Percentiles rank a stretch among this genome's conserved stretches.
Evolutionary conservation across 2,888 invertebrate genomes (phyloP).

Genomic region (Lasioglossum vierecki): DNA sequence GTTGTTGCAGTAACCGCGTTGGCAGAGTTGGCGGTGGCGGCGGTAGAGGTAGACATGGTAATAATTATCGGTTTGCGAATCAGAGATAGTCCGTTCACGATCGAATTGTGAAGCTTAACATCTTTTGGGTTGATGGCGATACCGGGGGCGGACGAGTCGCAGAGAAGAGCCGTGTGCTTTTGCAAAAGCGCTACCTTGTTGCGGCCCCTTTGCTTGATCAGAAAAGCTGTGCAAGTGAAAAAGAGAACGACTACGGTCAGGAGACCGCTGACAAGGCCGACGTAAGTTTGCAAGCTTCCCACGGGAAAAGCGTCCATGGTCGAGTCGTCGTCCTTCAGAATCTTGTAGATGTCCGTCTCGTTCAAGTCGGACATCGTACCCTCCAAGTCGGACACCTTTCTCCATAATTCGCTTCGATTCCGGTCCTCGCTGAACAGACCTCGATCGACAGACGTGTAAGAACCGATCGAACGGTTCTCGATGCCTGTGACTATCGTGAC

Average conservation of each 20-base stretch:
- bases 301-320: slow-evolving; percentile 86
- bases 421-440: slow-evolving; percentile 8
- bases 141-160: slow-evolving; percentile 85
- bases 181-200: slow-evolving; percentile 87
- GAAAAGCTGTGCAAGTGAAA: slow-evolving; percentile 87
- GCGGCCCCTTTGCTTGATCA: slow-evolving; percentile 88
- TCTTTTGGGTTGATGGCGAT: slow-evolving; percentile 87
- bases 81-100: slow-evolving; percentile 84
- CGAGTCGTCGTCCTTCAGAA: slow-evolving; percentile 71
- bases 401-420: slow-evolving; percentile 47
- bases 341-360: slow-evolving; percentile 73
- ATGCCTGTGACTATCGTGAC: slow-evolving; percentile 59
- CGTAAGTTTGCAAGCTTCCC: slow-evolving; percentile 85
- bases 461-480: slow-evolving; percentile 58
- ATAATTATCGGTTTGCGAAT: slow-evolving; percentile 42
- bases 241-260: slow-evolving; percentile 88
- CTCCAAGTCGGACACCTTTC: slow-evolving; percentile 20
- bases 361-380: slow-evolving; percentile 60
- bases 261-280: slow-evolving; percentile 87
- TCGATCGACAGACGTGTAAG: slow-evolving; percentile 6
- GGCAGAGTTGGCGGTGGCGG: not conserved
- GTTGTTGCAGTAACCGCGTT: not conserved
- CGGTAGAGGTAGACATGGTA: not conserved
- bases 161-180: slow-evolving; percentile 87
- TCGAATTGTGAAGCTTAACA: slow-evolving; percentile 86